Conservation (phyloP, 2,797 vertebrate genomes). For the Monodelphis domestica region DNA sequence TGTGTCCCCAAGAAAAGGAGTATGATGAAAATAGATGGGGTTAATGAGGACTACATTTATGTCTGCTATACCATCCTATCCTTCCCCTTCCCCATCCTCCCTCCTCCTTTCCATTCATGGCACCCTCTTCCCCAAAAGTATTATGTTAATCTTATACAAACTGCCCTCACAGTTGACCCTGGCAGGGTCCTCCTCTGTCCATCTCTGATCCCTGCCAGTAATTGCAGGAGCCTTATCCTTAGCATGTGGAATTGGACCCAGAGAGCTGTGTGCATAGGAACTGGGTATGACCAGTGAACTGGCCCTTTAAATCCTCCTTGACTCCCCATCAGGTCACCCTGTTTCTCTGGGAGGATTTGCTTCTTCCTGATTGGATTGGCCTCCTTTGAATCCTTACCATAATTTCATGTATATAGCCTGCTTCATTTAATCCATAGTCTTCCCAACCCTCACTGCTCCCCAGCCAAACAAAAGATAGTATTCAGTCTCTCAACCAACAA, state of each 20-base stretch:
- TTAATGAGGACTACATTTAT: background rate
- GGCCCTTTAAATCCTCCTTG: constrained; percentile 74
- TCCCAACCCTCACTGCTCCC: background rate
- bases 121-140: constrained; percentile 67
- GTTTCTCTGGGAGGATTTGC: constrained; percentile 74
- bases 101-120: background rate
- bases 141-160: constrained; percentile 72
- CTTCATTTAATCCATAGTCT: background rate
- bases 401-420: background rate
- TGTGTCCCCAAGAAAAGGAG: background rate
- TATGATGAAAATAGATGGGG: background rate
- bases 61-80: background rate
- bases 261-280: background rate
- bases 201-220: constrained; percentile 48
- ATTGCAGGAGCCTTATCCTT: constrained; percentile 75
- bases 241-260: constrained; percentile 52
- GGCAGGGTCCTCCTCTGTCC: constrained; percentile 30
- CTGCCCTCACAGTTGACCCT: constrained; percentile 63
- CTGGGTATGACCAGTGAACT: background rate
- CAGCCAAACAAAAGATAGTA: background rate
- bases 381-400: constrained; percentile 57
- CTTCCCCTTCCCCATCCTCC: background rate
- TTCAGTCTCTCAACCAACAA: background rate
- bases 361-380: constrained; percentile 77
- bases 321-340: constrained; percentile 63